These are phyloP conservation scores for Ctena decussata DNA, from an alignment of 2,888 invertebrate species.

Conservation along the genomic window DNA sequence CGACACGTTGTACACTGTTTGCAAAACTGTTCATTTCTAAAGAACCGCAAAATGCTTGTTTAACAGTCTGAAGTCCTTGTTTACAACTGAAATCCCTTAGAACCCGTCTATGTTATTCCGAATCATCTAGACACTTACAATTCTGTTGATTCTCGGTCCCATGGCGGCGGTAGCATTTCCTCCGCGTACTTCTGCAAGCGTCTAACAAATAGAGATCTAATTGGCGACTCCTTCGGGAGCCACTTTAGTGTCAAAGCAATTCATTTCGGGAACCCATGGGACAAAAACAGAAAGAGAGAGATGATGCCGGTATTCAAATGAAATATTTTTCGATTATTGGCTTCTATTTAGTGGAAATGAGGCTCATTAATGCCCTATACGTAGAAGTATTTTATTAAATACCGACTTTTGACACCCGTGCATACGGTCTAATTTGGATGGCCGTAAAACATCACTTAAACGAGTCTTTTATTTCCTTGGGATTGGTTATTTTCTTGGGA, in stretches of 20 bases:
- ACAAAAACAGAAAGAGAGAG: slow-evolving; percentile 12
- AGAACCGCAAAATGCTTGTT: no score
- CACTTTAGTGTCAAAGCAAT: slow-evolving; percentile 61
- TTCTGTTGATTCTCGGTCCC: slow-evolving; percentile 14
- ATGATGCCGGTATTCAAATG: slow-evolving; percentile 57
- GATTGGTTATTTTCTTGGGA: no score
- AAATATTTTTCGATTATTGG: slow-evolving; percentile 69
- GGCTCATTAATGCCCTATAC: slow-evolving; percentile 58
- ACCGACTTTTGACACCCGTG: slow-evolving; percentile 17
- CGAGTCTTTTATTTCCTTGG: not conserved
- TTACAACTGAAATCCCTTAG: not conserved
- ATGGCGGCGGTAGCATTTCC: slow-evolving; percentile 13
- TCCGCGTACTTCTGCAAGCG: slow-evolving; percentile 17
- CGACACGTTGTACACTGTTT: no score
- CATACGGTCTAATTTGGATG: slow-evolving; percentile 21
- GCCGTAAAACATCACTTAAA: slow-evolving; percentile 9
- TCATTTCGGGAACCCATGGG: slow-evolving; percentile 46
- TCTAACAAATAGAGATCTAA: slow-evolving; percentile 68
- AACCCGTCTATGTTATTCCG: slow-evolving; percentile 7
- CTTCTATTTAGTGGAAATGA: slow-evolving; percentile 60
- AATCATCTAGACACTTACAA: slow-evolving; percentile 16
- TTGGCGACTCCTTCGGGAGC: slow-evolving; percentile 63
- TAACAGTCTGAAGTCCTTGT: not conserved
- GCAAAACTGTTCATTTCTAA: no score
- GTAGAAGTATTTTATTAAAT: slow-evolving; percentile 51